Percentiles rank a stretch among this genome's conserved stretches.
These are phyloP conservation scores for Platerodrilus igneus DNA, from an alignment of 2,888 invertebrate genomes.

Conservation along the genomic window DNA sequence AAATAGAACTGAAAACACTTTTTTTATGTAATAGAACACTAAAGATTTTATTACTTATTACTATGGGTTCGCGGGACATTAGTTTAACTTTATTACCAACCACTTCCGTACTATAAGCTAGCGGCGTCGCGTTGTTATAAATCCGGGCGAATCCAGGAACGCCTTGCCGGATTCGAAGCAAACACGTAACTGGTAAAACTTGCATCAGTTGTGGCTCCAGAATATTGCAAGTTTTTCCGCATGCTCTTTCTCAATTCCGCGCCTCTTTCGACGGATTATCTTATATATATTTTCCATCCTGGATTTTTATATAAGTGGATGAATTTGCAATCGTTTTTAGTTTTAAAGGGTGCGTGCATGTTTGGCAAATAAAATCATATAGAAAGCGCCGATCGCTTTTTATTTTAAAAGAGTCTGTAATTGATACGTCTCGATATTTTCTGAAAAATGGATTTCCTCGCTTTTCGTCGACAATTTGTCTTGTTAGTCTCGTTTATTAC, in stretches of 20 bases:
- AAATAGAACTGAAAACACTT: constrained; percentile 36
- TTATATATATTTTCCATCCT: constrained; percentile 26
- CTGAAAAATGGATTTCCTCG: constrained; percentile 14
- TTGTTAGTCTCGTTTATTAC: too few species aligned
- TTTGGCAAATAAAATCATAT: too few species aligned
- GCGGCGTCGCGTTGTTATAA: not conserved
- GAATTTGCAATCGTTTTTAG: too few species aligned
- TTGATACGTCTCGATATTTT: constrained; percentile 16
- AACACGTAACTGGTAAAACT: constrained; percentile 27
- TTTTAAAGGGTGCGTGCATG: too few species aligned
- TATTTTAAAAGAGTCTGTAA: constrained; percentile 15
- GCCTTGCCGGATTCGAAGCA: constrained; percentile 15
- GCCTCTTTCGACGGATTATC: constrained; percentile 26
- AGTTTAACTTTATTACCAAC: constrained; percentile 23
- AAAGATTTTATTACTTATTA: constrained; percentile 36
- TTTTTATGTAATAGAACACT: constrained; percentile 36
- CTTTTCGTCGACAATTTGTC: constrained; percentile 14
- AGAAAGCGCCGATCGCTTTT: too few species aligned
- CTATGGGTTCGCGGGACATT: constrained; percentile 28
- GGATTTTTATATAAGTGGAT: constrained; percentile 17
- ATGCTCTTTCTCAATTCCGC: constrained; percentile 29
- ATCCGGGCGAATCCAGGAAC: too few species aligned
- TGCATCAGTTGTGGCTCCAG: constrained; percentile 16
- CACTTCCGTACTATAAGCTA: constrained; percentile 6
- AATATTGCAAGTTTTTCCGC: constrained; percentile 27